Percentiles rank a stretch among this genome's conserved stretches.
Evolutionary conservation across 1,140 invertebrate genomes (phyloP).

Genomic region (Notospermus geniculatus): DNA sequence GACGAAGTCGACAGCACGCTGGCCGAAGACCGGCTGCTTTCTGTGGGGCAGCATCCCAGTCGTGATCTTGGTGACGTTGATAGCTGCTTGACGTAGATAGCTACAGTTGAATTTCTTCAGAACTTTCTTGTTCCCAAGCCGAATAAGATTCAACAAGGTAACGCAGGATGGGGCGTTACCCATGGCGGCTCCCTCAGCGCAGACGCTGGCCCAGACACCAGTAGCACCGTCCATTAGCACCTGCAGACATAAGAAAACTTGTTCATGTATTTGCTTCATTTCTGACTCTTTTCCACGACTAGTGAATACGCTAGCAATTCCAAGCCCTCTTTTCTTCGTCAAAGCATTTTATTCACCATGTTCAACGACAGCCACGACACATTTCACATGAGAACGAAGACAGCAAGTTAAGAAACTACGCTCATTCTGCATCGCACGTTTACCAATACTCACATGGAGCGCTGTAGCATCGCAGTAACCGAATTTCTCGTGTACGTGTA

Average conservation of each 20-base stretch:
- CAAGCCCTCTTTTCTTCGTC: too few species aligned
- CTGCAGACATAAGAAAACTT: neutral
- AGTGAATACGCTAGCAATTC: too few species aligned
- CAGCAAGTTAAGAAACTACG: too few species aligned
- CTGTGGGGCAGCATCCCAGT: constrained; percentile 3
- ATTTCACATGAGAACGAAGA: too few species aligned
- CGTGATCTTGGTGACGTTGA: constrained; percentile 8
- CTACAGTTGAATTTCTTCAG: constrained; percentile 10
- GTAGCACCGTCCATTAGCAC: neutral
- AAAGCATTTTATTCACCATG: too few species aligned
- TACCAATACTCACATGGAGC: neutral
- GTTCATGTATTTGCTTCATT: too few species aligned
- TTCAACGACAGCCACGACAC: too few species aligned
- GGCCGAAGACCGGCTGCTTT: constrained; percentile 6
- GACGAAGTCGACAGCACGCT: neutral
- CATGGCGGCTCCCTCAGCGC: constrained; percentile 6
- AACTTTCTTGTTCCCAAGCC: constrained; percentile 11
- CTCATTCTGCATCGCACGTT: too few species aligned
- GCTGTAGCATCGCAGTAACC: neutral
- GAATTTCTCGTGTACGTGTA: constrained; percentile 3
- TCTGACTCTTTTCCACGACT: too few species aligned
- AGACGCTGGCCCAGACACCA: constrained; percentile 13
- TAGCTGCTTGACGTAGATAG: constrained; percentile 6
- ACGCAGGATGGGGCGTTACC: constrained; percentile 6
- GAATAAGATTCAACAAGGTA: constrained; percentile 4